Base-by-base conservation (phyloP, 2,797 vertebrate genomes). In the Cynopterus sphinx region DNA sequence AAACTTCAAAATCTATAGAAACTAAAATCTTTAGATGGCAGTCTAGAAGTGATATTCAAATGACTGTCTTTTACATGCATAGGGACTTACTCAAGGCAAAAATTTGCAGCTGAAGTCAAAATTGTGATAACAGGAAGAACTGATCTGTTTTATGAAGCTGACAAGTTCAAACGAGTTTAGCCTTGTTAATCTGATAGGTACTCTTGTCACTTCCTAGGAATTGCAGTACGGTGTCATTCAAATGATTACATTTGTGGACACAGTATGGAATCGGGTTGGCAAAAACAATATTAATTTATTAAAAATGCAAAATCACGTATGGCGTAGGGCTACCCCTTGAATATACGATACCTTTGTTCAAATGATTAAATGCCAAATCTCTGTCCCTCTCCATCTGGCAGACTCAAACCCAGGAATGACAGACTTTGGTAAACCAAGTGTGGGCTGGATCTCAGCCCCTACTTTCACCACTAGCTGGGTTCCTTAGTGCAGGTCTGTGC, bases 201-300 rank as follows among this genome's bases (percentile, higher is more conserved):
- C 2, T 26, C 36, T 65, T 55, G 19, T 5, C 63, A 41, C 70
- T 68, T 90, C 63, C 26, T 6, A 43, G 21, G 39, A 92, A 78
- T 9, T 49, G 10, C 15, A 86, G 41, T 57, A 63, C 83, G 87
- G 55, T 36, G 26, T 75, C 51, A 92, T 87, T 91, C 68, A 90
- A 46, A 94, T 84, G 24, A 49, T 70, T 28, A 90, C 70, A 84
- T 55, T 21, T 70, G 63, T 49, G 51, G 51, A 41, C n/a, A 74
- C 10, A 63, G 49, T 65, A 51, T 13, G 24, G 15, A 78, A 81
- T 49, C n/a, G 46, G 16, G 39, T 43, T 59, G 7, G 86, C n/a
- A 68, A 49, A 11, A 84, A 13, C 22, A 41, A 65, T 51, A 57
- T 53, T 49, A 65, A 31, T 22, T 81, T 74, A 55, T 84, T 24